Percentiles rank a stretch among this genome's conserved stretches.
These are phyloP conservation scores for Paragorgia papillata DNA, from an alignment of 92 coral and sea anemone genomes.

Conservation along the genomic window DNA sequence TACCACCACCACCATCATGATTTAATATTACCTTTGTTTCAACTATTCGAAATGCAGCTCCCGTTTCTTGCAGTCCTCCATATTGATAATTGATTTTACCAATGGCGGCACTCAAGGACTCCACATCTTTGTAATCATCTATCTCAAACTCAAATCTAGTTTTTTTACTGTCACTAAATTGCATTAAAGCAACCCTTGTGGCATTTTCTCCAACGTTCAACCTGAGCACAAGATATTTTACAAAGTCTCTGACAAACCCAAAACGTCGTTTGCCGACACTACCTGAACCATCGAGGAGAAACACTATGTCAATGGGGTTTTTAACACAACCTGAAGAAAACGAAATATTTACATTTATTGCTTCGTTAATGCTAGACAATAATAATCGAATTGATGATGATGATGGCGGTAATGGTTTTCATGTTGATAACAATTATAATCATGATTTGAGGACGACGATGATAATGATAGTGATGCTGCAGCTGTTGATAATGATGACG, in stretches of 20 bases:
- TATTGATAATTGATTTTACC: constrained; percentile 8
- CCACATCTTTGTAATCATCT: constrained; percentile 4
- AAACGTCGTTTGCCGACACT: constrained; percentile 21
- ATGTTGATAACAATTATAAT: too few relatives aligned
- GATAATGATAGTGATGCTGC: too few relatives aligned
- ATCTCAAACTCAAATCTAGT: constrained; percentile 24
- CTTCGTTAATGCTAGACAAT: too few relatives aligned
- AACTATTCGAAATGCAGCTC: not conserved
- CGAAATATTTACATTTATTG: too few relatives aligned
- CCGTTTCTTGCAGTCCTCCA: constrained; percentile 21
- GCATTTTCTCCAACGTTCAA: constrained; percentile 13
- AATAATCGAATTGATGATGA: too few relatives aligned
- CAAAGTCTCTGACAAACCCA: not conserved
- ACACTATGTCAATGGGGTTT: constrained; percentile 12
- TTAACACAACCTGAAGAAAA: not conserved
- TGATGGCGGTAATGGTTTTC: too few relatives aligned
- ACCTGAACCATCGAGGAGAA: constrained; percentile 27
- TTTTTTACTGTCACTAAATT: not conserved
- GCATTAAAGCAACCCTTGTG: constrained; percentile 12
- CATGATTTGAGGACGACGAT: too few relatives aligned
- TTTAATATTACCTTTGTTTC: constrained; percentile 22
- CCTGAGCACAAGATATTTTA: not conserved
- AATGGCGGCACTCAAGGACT: not conserved
- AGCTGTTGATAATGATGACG: too few relatives aligned
- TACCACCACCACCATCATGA: too few relatives aligned